These are phyloP conservation scores for Eugnorisma glareosa DNA, from an alignment of 2,888 invertebrate genomes.

Conservation along the genomic window DNA sequence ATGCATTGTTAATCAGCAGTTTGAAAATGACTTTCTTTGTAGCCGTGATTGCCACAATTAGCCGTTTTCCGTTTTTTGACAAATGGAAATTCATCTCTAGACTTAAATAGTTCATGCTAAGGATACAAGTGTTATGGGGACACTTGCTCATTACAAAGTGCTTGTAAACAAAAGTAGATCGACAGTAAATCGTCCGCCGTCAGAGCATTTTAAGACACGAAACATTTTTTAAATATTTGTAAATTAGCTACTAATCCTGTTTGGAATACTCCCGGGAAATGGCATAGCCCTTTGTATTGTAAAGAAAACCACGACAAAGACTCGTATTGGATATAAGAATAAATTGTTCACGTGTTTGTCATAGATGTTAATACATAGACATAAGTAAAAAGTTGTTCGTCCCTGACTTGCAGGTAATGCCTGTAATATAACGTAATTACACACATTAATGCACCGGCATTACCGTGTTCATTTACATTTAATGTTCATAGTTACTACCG, in stretches of 20 bases:
- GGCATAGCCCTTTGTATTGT: neutral
- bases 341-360: conserved; percentile 41
- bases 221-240: neutral
- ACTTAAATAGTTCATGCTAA: neutral
- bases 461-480: conserved; percentile 58
- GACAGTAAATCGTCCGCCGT: neutral
- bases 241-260: neutral
- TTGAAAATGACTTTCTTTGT: neutral
- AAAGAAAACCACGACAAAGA: conserved; percentile 15
- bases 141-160: neutral
- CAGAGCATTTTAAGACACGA: neutral
- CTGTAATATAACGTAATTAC: conserved; percentile 65
- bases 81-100: neutral
- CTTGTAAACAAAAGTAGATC: too few relatives aligned
- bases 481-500: conserved; percentile 26
- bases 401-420: conserved; percentile 57
- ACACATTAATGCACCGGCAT: conserved; percentile 55
- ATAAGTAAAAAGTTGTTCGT: conserved; percentile 64
- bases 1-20: neutral
- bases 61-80: neutral
- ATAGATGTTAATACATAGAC: conserved; percentile 59
- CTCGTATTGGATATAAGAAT: conserved; percentile 14
- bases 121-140: neutral
- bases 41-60: neutral
- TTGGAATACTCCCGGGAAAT: neutral